Evolutionary conservation across 2,113 vertebrate genomes (phyloP), one percentile per base, ranked within the genome.

Genomic region (Mugil cephalus): DNA sequence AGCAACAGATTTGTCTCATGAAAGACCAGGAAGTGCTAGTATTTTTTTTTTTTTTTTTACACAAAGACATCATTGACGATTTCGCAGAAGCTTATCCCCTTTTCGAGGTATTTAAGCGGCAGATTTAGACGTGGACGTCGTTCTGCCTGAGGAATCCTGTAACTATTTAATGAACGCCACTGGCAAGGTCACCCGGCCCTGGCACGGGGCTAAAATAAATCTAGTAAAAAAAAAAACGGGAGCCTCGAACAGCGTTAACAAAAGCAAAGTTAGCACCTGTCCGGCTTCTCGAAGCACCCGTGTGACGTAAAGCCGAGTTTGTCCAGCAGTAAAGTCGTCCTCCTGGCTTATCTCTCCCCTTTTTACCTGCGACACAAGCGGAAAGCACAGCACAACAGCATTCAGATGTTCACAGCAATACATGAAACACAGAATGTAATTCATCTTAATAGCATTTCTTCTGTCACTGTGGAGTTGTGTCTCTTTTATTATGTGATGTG

Each of bases 181-280:
- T 13, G 3, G 39, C 24, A 30, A 30, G 24, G 5, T 30, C n/a
- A n/a, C n/a, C n/a, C n/a, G n/a, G n/a, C n/a, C n/a, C 8, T 13
- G 3, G 39, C 24, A 30, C 2, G 24, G 5, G 2, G 24, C 24
- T 30, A 30, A 30, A 30, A 30, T 30, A 30, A 30, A 30, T 30
- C 24, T 5, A 30, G 24, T 30, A 42, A 4, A 10, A 42, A 42
- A 3, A 42, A 4, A 10, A 42, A 42, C 12, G 39, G 12, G 4
- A 42, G 12, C 10, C 39, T 42, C 39, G 5, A 30, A 30, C 24
- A 54, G 51, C 36, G 11, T 53, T 17, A 14, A 56, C 7, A 8
- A 56, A 14, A 36, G 15, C 1, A 4, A 7, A 24, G 4, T n/a
- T 43, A n/a, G 66, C 78, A 98, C 97, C 93, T 96, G 91, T 50